These are phyloP conservation scores for Drosophila carrolli DNA, from an alignment of 1,140 invertebrate genomes.

Conservation along the genomic window DNA sequence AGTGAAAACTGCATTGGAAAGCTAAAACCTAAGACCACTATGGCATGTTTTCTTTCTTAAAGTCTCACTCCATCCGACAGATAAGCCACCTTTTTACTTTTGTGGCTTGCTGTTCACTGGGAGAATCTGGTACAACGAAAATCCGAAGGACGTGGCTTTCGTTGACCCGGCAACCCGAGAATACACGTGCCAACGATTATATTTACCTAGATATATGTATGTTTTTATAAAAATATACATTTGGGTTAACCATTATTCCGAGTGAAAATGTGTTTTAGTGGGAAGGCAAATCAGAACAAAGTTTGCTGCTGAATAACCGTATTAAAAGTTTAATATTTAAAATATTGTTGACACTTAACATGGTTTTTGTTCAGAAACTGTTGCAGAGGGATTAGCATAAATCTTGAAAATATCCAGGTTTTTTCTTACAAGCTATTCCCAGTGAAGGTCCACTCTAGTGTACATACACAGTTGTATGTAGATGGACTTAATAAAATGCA, in stretches of 20 bases:
- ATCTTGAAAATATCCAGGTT: not conserved
- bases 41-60: not conserved
- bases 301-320: not conserved
- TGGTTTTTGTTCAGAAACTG: too few species aligned
- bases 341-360: too few species aligned
- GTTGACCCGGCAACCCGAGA: conserved; percentile 30
- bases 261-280: not conserved
- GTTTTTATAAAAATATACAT: not conserved
- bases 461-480: not conserved
- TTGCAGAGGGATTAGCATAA: too few species aligned
- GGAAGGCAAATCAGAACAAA: not conserved
- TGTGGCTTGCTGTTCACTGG: too few species aligned
- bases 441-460: not conserved
- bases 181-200: conserved; percentile 31
- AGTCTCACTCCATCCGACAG: not conserved
- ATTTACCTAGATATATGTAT: conserved; percentile 5
- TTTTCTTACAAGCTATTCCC: too few species aligned
- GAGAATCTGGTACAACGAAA: not conserved
- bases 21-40: not conserved
- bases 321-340: too few species aligned
- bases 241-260: not conserved
- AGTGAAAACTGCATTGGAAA: too few species aligned
- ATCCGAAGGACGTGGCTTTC: conserved; percentile 1
- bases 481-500: conserved; percentile 58
- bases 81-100: conserved; percentile 9